These are phyloP conservation scores for Xestoiulus laeticollis DNA, from an alignment of 2,888 invertebrate species.

Conservation along the genomic window DNA sequence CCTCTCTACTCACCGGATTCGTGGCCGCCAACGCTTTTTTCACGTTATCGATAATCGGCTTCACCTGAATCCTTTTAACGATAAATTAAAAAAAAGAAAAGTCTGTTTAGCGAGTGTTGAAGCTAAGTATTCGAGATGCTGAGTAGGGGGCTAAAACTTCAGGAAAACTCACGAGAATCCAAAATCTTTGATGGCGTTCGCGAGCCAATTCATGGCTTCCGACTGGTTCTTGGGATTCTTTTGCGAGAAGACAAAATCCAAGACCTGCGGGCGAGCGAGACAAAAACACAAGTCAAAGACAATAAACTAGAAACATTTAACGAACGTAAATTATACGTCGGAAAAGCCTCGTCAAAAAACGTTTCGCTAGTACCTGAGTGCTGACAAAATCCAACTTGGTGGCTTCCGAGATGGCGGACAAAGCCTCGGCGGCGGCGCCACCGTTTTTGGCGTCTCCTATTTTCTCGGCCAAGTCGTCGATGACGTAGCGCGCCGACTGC, in stretches of 20 bases:
- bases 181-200: constrained; percentile 82
- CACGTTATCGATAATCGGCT: constrained; percentile 77
- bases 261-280: constrained; percentile 64
- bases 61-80: constrained; percentile 72
- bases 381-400: constrained; percentile 79
- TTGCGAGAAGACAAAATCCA: constrained; percentile 81
- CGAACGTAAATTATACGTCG: no score
- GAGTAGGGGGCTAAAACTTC: background rate
- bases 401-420: constrained; percentile 80
- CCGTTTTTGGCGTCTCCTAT: constrained; percentile 85
- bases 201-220: constrained; percentile 83
- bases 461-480: constrained; percentile 84
- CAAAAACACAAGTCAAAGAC: background rate
- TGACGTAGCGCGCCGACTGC: constrained; percentile 77
- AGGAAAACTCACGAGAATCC: constrained; percentile 80
- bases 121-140: no score
- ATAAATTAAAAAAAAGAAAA: background rate
- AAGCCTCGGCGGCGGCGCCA: constrained; percentile 73
- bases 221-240: constrained; percentile 92
- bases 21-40: constrained; percentile 86
- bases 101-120: no score
- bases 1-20: constrained; percentile 71
- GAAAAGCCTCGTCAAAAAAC: no score
- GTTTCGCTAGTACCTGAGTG: constrained; percentile 65
- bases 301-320: no score